Conservation (phyloP, 2,888 invertebrate species). For the Argyresthia goedartella region DNA sequence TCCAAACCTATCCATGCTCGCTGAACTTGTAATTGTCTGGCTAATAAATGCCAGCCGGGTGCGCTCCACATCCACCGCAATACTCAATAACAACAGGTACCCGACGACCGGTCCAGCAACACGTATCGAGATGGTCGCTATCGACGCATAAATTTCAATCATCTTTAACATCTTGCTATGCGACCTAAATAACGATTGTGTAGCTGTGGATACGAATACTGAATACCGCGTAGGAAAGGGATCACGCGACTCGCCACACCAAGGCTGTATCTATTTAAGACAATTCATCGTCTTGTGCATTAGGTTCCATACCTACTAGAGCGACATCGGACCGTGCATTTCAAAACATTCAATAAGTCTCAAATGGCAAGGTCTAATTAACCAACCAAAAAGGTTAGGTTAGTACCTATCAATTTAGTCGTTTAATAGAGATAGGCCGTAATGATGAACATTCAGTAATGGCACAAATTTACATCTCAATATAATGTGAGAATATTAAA, state of each 20-base stretch:
- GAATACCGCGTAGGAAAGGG: constrained; percentile 48
- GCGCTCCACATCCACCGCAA: no score
- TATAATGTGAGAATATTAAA: not conserved
- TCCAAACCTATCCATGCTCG: not conserved
- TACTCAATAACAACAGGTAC: no score
- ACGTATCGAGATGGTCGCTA: not conserved
- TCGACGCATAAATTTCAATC: constrained; percentile 22
- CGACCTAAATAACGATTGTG: constrained; percentile 42
- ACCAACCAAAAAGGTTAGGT: not conserved
- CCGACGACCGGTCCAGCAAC: not conserved
- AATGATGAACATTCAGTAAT: not conserved
- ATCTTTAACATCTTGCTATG: constrained; percentile 26
- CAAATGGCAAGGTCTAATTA: not conserved
- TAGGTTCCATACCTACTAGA: no score
- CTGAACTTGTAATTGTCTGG: no score
- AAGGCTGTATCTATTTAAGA: constrained; percentile 64
- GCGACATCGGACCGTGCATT: no score
- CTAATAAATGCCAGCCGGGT: no score
- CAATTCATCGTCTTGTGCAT: constrained; percentile 34
- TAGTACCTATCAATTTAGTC: not conserved
- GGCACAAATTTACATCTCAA: not conserved
- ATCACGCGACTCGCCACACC: constrained; percentile 45
- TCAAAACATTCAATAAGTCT: not conserved
- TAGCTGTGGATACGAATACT: no score
- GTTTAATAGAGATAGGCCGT: not conserved